These are phyloP conservation scores for Puntigrus tetrazona DNA, from an alignment of 2,113 vertebrate species.

Conservation along the genomic window DNA sequence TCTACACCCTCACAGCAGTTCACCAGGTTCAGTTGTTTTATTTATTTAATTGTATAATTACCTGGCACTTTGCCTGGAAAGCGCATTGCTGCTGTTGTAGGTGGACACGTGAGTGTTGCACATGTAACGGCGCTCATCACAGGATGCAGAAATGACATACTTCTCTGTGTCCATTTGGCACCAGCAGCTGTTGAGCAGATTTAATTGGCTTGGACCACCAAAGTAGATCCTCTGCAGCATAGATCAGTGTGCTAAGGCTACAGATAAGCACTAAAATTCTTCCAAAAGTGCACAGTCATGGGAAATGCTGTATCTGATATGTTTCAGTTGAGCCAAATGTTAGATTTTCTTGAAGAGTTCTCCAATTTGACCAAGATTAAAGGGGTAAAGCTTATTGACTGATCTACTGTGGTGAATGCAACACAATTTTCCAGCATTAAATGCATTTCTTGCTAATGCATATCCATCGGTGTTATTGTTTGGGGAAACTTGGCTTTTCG, in stretches of 20 bases:
- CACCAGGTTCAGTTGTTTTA: conserved; percentile 38
- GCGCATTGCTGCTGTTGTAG: not conserved
- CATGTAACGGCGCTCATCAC: not conserved
- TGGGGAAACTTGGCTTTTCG: too few relatives aligned
- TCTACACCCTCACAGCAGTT: conserved; percentile 16
- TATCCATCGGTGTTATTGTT: too few relatives aligned
- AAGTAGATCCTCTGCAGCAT: conserved; percentile 51
- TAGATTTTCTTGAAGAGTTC: not conserved
- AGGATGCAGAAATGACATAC: conserved; percentile 46
- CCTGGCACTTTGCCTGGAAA: conserved; percentile 22
- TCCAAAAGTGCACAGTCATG: conserved; percentile 10
- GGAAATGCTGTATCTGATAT: not conserved
- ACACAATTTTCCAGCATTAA: not conserved
- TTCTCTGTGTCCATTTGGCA: conserved; percentile 49
- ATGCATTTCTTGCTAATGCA: not conserved
- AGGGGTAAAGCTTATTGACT: not conserved
- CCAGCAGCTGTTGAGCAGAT: conserved; percentile 66
- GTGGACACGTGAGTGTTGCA: not conserved
- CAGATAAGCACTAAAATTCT: not conserved
- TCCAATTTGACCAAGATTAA: not conserved
- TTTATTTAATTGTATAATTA: conserved; percentile 17
- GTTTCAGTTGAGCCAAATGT: not conserved
- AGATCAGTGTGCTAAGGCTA: conserved; percentile 22
- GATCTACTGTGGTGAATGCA: not conserved
- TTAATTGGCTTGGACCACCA: conserved; percentile 66